These are phyloP conservation scores for Agrenia bidenticulata DNA, from an alignment of 2,888 invertebrate genomes.

Conservation along the genomic window DNA sequence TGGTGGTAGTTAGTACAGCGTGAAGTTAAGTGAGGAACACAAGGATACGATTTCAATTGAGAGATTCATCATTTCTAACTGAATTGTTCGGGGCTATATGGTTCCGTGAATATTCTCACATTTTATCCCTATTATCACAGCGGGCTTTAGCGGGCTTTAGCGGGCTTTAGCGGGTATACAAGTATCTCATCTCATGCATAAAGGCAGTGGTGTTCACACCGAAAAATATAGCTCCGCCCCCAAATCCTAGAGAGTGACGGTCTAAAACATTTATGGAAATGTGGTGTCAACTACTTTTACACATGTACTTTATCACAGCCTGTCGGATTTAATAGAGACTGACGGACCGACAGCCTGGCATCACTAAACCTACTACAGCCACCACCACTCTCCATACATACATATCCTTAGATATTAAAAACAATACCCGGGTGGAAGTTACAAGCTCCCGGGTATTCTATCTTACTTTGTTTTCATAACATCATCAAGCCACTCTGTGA, in stretches of 20 bases:
- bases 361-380: neutral
- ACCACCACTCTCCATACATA: neutral
- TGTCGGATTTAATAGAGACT: constrained; percentile 40
- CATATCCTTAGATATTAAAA: neutral
- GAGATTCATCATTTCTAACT: constrained; percentile 50
- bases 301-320: constrained; percentile 45
- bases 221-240: too few relatives aligned
- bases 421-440: neutral
- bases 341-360: constrained; percentile 22
- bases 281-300: constrained; percentile 44
- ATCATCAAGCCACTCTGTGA: neutral
- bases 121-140: neutral
- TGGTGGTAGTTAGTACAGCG: neutral
- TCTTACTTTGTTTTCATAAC: neutral
- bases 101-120: constrained; percentile 29
- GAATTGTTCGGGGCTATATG: constrained; percentile 46
- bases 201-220: too few relatives aligned
- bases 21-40: neutral
- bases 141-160: neutral
- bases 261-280: constrained; percentile 38
- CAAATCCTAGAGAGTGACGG: too few relatives aligned
- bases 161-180: neutral
- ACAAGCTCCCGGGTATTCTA: too few relatives aligned
- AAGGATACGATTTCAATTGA: constrained; percentile 31
- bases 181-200: too few relatives aligned